phyloP scores from a whole-genome alignment of 2,797 vertebrate species.

The Crocidura indochinensis region DNA sequence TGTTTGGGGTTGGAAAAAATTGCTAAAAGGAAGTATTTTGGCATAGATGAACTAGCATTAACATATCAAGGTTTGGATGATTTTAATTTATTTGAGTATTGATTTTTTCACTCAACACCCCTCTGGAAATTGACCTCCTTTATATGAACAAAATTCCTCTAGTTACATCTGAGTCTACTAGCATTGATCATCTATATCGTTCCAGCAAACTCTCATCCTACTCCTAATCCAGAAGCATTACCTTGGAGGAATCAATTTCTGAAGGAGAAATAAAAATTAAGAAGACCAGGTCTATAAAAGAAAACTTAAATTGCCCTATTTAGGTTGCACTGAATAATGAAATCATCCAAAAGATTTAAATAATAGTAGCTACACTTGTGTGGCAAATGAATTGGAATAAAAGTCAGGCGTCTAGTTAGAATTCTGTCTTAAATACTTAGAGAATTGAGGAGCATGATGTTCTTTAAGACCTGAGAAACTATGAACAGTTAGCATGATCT shows the following conservation, averaged over 20 bases:
- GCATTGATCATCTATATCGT: too few relatives aligned
- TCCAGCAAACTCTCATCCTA: too few relatives aligned
- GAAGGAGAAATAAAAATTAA: constrained; percentile 18
- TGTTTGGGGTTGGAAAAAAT: not conserved
- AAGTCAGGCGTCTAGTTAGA: not conserved
- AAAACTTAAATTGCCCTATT: not conserved
- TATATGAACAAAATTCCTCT: too few relatives aligned
- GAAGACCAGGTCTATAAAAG: not conserved
- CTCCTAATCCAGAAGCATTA: too few relatives aligned
- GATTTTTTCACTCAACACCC: too few relatives aligned
- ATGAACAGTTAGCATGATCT: too few relatives aligned
- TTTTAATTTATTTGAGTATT: not conserved
- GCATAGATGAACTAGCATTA: not conserved
- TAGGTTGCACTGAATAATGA: not conserved
- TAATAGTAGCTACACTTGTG: not conserved
- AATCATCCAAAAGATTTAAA: not conserved
- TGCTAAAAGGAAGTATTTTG: not conserved
- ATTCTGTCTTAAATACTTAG: not conserved
- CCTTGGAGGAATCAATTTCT: constrained; percentile 34
- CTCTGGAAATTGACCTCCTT: too few relatives aligned
- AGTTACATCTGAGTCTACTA: too few relatives aligned
- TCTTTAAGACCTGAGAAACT: too few relatives aligned
- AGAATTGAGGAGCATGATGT: not conserved
- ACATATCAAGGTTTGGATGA: not conserved
- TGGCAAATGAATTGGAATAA: not conserved